Evolutionary conservation across 2,113 vertebrate genomes (phyloP).

Genomic region (Colius striatus): DNA sequence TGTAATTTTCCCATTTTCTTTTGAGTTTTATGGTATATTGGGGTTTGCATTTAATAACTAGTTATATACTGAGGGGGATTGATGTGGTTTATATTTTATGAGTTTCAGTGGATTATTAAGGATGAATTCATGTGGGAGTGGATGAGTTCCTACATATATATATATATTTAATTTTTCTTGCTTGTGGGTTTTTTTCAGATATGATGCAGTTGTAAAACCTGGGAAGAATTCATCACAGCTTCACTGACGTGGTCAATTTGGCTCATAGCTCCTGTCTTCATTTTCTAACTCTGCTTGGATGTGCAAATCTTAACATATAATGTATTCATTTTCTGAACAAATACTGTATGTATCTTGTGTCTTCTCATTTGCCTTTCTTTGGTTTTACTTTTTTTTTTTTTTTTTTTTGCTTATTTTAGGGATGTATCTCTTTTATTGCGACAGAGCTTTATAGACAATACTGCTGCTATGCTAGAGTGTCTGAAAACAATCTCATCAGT

Average conservation of each 20-base stretch:
- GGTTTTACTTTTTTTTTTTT: neutral
- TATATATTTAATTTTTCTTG: neutral
- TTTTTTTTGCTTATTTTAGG: neutral
- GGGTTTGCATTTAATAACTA: slow-evolving; percentile 59
- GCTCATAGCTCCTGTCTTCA: neutral
- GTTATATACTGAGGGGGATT: slow-evolving; percentile 31
- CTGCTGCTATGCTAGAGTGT: neutral
- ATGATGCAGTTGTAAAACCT: neutral
- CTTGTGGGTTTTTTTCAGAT: neutral
- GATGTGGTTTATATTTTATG: slow-evolving; percentile 59
- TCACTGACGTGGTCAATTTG: neutral
- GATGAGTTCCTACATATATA: slow-evolving; percentile 1
- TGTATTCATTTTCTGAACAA: neutral
- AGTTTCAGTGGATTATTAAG: slow-evolving; percentile 64
- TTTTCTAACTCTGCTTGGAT: neutral
- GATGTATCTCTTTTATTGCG: neutral
- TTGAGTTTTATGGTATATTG: slow-evolving; percentile 47
- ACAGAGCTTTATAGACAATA: neutral
- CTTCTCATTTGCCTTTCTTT: neutral
- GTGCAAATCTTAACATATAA: neutral
- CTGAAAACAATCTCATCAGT: neutral
- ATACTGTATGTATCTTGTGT: neutral
- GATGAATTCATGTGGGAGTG: slow-evolving; percentile 20
- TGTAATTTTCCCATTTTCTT: slow-evolving; percentile 59
- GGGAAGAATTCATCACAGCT: neutral